Percentiles rank a stretch among this genome's conserved stretches.
phyloP scores from a whole-genome alignment of 2,113 vertebrate species.

The Columbina picui region DNA sequence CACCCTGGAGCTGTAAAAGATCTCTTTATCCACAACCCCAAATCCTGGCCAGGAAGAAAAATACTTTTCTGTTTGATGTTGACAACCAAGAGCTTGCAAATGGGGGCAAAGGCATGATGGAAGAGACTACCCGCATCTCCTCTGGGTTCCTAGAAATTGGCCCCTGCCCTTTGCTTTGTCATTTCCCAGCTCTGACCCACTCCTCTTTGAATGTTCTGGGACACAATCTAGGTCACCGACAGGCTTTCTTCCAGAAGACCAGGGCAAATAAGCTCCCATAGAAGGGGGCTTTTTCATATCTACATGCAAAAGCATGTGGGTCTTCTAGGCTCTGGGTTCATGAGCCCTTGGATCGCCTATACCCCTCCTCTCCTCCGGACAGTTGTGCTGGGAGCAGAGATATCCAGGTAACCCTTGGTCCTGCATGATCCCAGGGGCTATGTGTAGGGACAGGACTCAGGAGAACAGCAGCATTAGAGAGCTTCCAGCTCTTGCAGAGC shows the following conservation, averaged over 20 bases:
- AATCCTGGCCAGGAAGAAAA: neutral
- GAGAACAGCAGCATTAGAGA: rapidly evolving
- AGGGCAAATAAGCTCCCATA: neutral
- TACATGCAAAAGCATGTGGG: neutral
- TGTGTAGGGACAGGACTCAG: rapidly evolving
- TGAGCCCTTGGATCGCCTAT: neutral
- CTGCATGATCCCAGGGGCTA: neutral
- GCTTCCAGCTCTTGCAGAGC: neutral
- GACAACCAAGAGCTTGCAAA: neutral
- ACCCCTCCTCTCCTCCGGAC: neutral
- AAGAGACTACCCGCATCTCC: neutral
- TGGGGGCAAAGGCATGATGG: neutral
- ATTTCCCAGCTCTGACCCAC: neutral
- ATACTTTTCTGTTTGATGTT: neutral
- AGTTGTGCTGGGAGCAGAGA: rapidly evolving
- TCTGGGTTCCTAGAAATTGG: neutral
- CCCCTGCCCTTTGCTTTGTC: neutral
- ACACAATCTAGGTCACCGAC: neutral
- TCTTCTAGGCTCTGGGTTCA: neutral
- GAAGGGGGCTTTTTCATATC: neutral
- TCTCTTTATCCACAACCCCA: neutral
- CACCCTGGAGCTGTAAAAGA: neutral
- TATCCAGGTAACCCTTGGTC: neutral
- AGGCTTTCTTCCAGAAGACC: neutral
- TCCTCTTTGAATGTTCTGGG: neutral